Evolutionary conservation across 1,140 invertebrate genomes (phyloP), one percentile per base, ranked within the genome.

Genomic region (Drosophila sproati): DNA sequence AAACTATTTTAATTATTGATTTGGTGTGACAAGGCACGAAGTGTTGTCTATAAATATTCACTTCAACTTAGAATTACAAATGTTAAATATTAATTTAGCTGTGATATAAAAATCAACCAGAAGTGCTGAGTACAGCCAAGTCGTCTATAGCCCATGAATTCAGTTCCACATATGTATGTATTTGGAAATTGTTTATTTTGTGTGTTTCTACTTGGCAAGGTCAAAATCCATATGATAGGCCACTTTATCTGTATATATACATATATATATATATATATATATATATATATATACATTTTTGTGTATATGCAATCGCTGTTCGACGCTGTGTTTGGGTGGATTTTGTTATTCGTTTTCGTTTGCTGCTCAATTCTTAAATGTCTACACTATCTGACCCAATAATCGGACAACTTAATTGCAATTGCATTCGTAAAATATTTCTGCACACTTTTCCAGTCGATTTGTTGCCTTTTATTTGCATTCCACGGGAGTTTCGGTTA

Each of bases 371-470:
- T 78, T 70, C 51, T 66, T 70, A 50, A 70, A 66, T 78, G 71
- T 70, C 71, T 39, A 48, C 32, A 10, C 61, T 67, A 80, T 80
- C 75, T 78, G 60, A 70, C 63, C 75, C 66, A 80, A 78, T 74
- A 74, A 78, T 80, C 70, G 43, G 78, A 78, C 78, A 80, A 70
- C 64, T 80, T 78, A 78, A 80, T 80, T 80, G 75, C 66, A 78
- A 78, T 80, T 80, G 78, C 77, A 77, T 77, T 77, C 55, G 59
- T 59, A 60, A 71, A 70, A 75, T 75, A 78, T 61, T 78, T 70
- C 54, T 78, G 48, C 61, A 72, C 57, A 55, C 43, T 50, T 68
- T 63, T 29, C 50, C 67, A 52, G 48, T 52, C 35, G 52, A 4
- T 41, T 35, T 50, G 55, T 35, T 51, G 6, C 35, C 45, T 29